Percentiles rank a stretch among this genome's conserved stretches.
phyloP scores from a whole-genome alignment of 2,888 invertebrate species.

The Lordiphosa fenestrarum region DNA sequence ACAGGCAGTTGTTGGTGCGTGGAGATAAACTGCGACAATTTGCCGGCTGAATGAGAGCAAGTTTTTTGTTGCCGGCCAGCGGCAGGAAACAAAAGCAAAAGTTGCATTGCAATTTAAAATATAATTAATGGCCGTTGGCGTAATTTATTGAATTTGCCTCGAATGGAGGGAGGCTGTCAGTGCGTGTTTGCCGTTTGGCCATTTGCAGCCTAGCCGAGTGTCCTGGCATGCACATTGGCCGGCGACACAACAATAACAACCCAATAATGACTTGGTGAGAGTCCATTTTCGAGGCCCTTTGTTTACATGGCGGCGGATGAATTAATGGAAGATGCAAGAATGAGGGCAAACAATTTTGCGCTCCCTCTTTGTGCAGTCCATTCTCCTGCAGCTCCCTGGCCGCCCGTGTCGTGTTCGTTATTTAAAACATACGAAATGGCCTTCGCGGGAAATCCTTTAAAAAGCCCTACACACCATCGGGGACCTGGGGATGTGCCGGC shows the following conservation, averaged over 20 bases:
- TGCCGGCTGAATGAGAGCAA: constrained; percentile 67
- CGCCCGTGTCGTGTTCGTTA: constrained; percentile 45
- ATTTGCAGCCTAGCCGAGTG: constrained; percentile 11
- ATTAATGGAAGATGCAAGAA: constrained; percentile 58
- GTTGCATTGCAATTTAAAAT: constrained; percentile 70
- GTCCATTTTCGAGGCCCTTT: constrained; percentile 61
- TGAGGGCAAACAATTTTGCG: constrained; percentile 31
- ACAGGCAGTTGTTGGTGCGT: constrained; percentile 36
- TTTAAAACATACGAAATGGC: constrained; percentile 59
- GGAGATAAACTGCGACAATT: constrained; percentile 75
- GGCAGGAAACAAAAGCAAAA: constrained; percentile 28
- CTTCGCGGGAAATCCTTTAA: constrained; percentile 53
- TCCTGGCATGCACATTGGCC: constrained; percentile 30
- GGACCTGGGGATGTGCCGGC: constrained; percentile 22
- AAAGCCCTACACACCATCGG: constrained; percentile 26
- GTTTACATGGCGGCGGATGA: constrained; percentile 56
- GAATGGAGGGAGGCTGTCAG: constrained; percentile 41
- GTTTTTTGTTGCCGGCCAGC: constrained; percentile 46
- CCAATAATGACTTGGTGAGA: constrained; percentile 71
- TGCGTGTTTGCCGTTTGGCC: constrained; percentile 35
- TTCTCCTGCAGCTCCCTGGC: constrained; percentile 11
- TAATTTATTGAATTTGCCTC: constrained; percentile 76
- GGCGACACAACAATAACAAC: constrained; percentile 38
- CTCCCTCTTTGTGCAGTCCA: not conserved
- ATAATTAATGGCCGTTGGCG: constrained; percentile 71